Evolutionary conservation across 2,888 invertebrate species (phyloP).

Genomic region (Schrankia costaestrigalis): DNA sequence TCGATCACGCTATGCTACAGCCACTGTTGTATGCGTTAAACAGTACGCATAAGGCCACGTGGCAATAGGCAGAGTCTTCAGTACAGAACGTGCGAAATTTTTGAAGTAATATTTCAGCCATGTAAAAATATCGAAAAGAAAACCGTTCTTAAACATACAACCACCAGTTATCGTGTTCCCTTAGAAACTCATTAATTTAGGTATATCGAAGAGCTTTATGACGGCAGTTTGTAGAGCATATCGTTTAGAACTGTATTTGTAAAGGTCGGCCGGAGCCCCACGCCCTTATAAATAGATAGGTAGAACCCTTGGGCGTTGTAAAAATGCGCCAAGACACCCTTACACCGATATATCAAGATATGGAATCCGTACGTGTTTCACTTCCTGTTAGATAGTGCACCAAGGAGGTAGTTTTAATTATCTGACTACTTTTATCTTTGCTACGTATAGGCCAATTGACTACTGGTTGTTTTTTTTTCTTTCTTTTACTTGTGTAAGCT

Average conservation of each 20-base stretch:
- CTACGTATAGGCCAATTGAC: conserved; percentile 11
- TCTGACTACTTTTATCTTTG: conserved; percentile 34
- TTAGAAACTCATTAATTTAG: conserved; percentile 43
- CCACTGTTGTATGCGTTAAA: too few relatives aligned
- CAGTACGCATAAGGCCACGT: too few relatives aligned
- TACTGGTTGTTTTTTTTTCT: conserved; percentile 14
- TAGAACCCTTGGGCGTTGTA: conserved; percentile 54
- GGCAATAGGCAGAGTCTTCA: too few relatives aligned
- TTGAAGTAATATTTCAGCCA: too few relatives aligned
- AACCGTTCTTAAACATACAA: conserved; percentile 6
- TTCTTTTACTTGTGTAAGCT: too few relatives aligned
- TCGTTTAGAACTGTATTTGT: conserved; percentile 59
- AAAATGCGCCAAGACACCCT: conserved; percentile 56
- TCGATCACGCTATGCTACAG: too few relatives aligned
- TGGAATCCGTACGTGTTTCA: conserved; percentile 52
- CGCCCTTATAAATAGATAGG: conserved; percentile 41
- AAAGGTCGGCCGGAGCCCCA: conserved; percentile 61
- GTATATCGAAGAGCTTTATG: conserved; percentile 48
- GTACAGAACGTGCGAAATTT: too few relatives aligned
- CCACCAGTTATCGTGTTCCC: conserved; percentile 21
- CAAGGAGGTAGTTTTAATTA: conserved; percentile 51
- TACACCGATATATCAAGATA: conserved; percentile 66
- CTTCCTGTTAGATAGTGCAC: conserved; percentile 39
- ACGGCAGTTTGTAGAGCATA: conserved; percentile 63
- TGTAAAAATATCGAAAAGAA: too few relatives aligned